These are phyloP conservation scores for Collichthys lucidus DNA, from an alignment of 2,113 vertebrate genomes.

Conservation along the genomic window DNA sequence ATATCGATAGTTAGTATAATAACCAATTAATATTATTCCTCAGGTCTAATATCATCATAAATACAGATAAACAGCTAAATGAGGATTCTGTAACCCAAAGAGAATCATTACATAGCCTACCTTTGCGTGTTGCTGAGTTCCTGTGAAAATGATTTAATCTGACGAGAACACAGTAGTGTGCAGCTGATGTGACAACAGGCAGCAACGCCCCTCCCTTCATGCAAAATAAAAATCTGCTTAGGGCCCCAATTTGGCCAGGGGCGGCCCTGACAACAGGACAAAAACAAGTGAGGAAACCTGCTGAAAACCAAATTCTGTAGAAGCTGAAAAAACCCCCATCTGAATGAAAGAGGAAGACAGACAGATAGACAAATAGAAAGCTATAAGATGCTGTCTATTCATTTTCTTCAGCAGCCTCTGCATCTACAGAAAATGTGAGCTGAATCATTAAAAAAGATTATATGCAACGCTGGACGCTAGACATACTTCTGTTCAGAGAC, in stretches of 20 bases:
- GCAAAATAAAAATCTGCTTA: too few species aligned
- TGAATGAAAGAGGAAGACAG: constrained; percentile 11
- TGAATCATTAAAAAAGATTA: too few species aligned
- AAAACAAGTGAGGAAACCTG: background rate
- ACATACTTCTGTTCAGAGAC: too few species aligned
- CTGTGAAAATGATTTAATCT: background rate
- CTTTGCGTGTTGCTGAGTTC: background rate
- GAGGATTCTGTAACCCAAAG: background rate
- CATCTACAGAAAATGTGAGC: background rate
- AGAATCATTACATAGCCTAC: background rate
- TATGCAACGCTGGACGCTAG: too few species aligned
- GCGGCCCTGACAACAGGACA: too few species aligned
- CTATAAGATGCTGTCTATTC: background rate
- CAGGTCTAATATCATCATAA: background rate
- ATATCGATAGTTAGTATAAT: background rate
- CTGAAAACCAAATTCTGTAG: background rate
- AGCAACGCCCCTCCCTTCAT: too few species aligned
- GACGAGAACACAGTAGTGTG: background rate
- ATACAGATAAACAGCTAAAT: background rate
- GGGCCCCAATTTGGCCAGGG: too few species aligned
- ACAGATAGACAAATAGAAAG: rapidly evolving
- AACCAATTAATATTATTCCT: background rate
- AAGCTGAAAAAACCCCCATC: background rate
- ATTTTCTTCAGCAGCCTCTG: too few species aligned
- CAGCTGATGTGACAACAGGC: background rate